phyloP scores from a whole-genome alignment of 2,113 vertebrate genomes.

The Clinocottus analis region DNA sequence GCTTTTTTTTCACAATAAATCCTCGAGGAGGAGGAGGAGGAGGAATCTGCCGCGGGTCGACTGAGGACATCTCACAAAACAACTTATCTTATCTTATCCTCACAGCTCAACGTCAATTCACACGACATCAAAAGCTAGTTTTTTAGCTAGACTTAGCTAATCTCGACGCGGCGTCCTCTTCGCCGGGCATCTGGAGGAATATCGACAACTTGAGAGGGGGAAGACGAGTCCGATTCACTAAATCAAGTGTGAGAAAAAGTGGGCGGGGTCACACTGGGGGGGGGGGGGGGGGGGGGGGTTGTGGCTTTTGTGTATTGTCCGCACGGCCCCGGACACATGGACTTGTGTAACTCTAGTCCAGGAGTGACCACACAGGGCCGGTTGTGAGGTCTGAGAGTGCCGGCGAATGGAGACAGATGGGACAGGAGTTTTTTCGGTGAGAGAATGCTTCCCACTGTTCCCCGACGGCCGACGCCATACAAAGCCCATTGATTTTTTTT shows the following conservation, averaged over 20 bases:
- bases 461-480: slow-evolving; percentile 57
- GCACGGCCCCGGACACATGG: slow-evolving; percentile 77
- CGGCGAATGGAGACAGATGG: slow-evolving; percentile 82
- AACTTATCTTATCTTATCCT: slow-evolving; percentile 21
- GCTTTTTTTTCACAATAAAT: slow-evolving; percentile 44
- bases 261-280: slow-evolving; percentile 46
- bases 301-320: slow-evolving; percentile 72
- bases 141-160: no score
- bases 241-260: slow-evolving; percentile 66
- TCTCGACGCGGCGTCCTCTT: no score
- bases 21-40: no score
- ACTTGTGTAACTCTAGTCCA: slow-evolving; percentile 79
- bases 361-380: slow-evolving; percentile 76
- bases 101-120: slow-evolving; percentile 28
- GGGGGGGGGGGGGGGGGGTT: slow-evolving; percentile 19
- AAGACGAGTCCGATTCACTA: slow-evolving; percentile 37
- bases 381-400: slow-evolving; percentile 68
- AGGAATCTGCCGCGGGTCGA: slow-evolving; percentile 39
- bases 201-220: slow-evolving; percentile 43
- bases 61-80: slow-evolving; percentile 42
- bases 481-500: slow-evolving; percentile 83
- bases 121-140: slow-evolving; percentile 37
- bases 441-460: slow-evolving; percentile 80
- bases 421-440: slow-evolving; percentile 63
- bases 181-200: slow-evolving; percentile 44